Conservation (phyloP, 2,888 invertebrate species). For the Saturnia japonica region DNA sequence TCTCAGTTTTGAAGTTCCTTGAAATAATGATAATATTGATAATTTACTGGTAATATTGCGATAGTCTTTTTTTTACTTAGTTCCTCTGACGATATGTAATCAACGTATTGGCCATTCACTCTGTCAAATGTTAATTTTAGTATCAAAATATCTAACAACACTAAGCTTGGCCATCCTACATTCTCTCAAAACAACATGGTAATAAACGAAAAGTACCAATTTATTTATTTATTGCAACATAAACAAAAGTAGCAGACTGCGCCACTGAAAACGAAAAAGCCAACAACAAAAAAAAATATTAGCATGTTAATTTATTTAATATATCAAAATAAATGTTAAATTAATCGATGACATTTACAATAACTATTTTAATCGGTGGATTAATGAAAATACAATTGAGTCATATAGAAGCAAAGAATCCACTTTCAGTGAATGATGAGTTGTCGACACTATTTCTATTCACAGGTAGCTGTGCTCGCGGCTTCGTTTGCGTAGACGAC, state of each 20-base stretch:
- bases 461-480: too few species aligned
- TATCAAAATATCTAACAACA: neutral
- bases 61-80: too few species aligned
- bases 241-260: neutral
- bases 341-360: neutral
- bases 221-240: neutral
- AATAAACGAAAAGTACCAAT: neutral
- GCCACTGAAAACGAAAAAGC: neutral
- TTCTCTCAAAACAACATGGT: neutral
- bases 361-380: neutral
- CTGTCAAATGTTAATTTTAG: neutral
- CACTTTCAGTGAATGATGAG: too few species aligned
- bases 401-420: too few species aligned
- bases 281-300: neutral
- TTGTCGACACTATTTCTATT: too few species aligned
- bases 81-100: constrained; percentile 60
- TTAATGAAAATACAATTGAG: neutral
- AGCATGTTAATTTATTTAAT: neutral
- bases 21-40: neutral
- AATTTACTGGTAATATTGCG: too few species aligned
- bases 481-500: too few species aligned
- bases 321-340: neutral
- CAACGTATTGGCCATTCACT: constrained; percentile 50
- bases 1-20: neutral
- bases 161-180: neutral